These are phyloP conservation scores for Phaonia tiefii DNA, from an alignment of 2,888 invertebrate species.

Conservation along the genomic window DNA sequence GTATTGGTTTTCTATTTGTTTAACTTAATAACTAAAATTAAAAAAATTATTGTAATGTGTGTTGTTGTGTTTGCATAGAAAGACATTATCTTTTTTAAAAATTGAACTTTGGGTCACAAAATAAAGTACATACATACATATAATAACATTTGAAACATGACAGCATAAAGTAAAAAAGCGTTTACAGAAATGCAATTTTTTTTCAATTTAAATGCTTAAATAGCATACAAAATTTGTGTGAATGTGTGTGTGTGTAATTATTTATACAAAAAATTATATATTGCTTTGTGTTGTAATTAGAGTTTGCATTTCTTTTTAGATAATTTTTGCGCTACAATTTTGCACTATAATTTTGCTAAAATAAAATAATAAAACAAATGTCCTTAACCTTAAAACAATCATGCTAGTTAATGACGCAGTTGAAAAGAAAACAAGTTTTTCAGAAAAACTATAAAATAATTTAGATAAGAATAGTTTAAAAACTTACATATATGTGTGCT, in stretches of 20 bases:
- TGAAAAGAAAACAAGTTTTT: not conserved
- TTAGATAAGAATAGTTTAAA: conserved; percentile 2
- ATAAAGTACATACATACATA: too few species aligned
- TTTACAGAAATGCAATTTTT: conserved; percentile 6
- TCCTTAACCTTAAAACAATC: too few species aligned
- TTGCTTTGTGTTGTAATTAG: conserved; percentile 38
- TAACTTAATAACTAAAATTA: conserved; percentile 55
- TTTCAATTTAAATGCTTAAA: conserved; percentile 51
- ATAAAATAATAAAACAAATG: conserved; percentile 10
- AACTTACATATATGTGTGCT: conserved; percentile 44
- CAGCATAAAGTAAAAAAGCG: conserved; percentile 19
- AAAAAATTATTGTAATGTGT: conserved; percentile 52
- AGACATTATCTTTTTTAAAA: too few species aligned
- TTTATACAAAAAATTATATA: conserved; percentile 38
- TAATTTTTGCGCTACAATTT: conserved; percentile 18
- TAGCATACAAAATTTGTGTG: not conserved
- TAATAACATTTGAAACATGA: conserved; percentile 5
- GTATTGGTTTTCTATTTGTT: conserved; percentile 3
- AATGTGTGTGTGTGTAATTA: not conserved
- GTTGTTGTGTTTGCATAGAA: conserved; percentile 21
- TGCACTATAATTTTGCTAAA: not conserved
- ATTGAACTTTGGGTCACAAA: too few species aligned
- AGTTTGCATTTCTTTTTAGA: not conserved
- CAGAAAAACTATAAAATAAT: conserved; percentile 20
- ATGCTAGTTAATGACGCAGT: too few species aligned